Evolutionary conservation across 2,797 vertebrate genomes (phyloP), one percentile per base, ranked within the genome.

Genomic region (Artibeus lituratus): DNA sequence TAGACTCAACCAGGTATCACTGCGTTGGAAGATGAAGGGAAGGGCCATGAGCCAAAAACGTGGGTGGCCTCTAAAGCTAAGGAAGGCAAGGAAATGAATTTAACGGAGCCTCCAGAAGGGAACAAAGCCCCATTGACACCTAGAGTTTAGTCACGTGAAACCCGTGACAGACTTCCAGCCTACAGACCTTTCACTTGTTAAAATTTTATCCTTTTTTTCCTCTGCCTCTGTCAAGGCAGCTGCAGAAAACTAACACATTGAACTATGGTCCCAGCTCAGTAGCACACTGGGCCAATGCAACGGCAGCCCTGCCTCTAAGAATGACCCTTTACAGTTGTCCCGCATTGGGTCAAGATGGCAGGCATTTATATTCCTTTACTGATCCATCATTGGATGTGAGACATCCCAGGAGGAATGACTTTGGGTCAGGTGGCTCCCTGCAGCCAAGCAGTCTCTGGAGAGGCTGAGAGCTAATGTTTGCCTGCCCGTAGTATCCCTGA

Each of bases 1-100:
- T n/a, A 32, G 5, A 62, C 0, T 19, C 29, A 37, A 3, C 0
- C 9, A 39, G 37, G 6, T 15, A 10, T 7, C 14, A 4, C 7
- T 12, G 14, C 21, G 24, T 87, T 21, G 77, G 37, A 72, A 19
- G 24, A 87, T 35, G 11, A 77, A 42, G 5, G 35, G 39, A 81
- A 7, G 4, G 6, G 7, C 7, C 53, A 39, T 15, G 1, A 53
- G 10, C 10, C 37, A 85, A 73, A 70, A 73, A 73, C 7, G 3
- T 6, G 3, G 16, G 21, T 39, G 9, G 3, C n/a, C 22, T 44
- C 29, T 59, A 21, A 76, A 37, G 7, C 3, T 24, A 62, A 35
- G 22, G 10, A 39, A 70, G 16, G 10, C 29, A 59, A 5, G 5
- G 26, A 81, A 73, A 73, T 24, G 2, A 35, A n/a, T 49, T 9